phyloP scores from a whole-genome alignment of 2,888 invertebrate species.

The Dasypolia templi region DNA sequence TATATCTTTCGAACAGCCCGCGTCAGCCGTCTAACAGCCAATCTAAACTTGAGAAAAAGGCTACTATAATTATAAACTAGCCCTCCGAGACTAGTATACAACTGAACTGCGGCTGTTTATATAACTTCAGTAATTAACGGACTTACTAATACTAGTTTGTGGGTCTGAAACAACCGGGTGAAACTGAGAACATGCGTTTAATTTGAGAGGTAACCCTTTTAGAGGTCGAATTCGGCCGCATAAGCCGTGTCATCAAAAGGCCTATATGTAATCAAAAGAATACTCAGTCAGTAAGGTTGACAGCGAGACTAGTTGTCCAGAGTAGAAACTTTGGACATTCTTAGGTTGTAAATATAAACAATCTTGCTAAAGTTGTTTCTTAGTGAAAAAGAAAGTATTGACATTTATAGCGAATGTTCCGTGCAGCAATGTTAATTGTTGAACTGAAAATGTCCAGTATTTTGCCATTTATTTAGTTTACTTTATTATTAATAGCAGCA shows the following conservation, averaged over 20 bases:
- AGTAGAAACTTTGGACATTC: too few relatives aligned
- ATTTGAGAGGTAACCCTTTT: too few relatives aligned
- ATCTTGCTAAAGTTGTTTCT: background rate
- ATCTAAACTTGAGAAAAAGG: background rate
- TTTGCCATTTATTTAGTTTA: too few relatives aligned
- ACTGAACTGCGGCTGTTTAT: background rate
- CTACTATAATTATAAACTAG: background rate
- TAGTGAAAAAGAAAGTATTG: too few relatives aligned
- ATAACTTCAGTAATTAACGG: conserved; percentile 12
- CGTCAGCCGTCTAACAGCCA: too few relatives aligned
- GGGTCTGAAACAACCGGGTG: background rate
- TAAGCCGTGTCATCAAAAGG: background rate
- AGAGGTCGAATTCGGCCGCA: too few relatives aligned
- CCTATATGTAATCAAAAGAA: background rate
- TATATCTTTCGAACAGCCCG: too few relatives aligned
- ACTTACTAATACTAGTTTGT: conserved; percentile 30
- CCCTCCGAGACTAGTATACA: background rate
- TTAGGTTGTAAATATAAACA: too few relatives aligned
- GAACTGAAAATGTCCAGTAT: too few relatives aligned
- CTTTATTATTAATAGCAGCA: too few relatives aligned
- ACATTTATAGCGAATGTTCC: too few relatives aligned
- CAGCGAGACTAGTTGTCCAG: background rate
- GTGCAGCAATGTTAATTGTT: too few relatives aligned
- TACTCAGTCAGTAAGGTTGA: background rate
- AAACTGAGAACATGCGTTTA: background rate